Base-by-base conservation (phyloP, 2,113 vertebrate genomes). In the Ovibos moschatus region DNA sequence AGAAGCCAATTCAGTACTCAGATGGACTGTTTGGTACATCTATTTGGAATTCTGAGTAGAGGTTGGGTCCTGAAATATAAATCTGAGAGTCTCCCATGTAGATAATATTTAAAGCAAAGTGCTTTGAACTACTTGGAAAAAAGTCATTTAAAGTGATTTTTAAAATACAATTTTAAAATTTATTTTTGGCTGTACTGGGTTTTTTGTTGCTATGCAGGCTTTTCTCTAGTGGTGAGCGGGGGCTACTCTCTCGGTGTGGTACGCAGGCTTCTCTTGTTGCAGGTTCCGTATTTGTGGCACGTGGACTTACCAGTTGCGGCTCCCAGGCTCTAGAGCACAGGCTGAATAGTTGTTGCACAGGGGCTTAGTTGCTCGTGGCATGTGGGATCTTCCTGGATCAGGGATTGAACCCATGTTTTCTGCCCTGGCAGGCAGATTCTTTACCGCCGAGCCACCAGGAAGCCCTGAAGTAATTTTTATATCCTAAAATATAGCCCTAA, bases 81-180 rank as follows among this genome's bases (percentile, higher is more conserved):
- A 93, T 58, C 40, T 36, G 36, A 50, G n/a, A 40, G 78, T 81
- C 47, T 55, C 67, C 95, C 53, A 55, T 33, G 3, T 43, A 89
- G 79, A 53, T 82, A 53, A 5, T 64, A 84, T 93, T 95, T 94
- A 96, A 95, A 94, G 60, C 51, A 92, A 92, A 81, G 60, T 71
- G 33, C 50, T 78, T 86, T 62, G 45, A 94, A 21, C 21, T 85
- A 51, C 25, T 53, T 92, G 11, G 33, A 76, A 97, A 82, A 90
- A 94, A 94, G 76, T 91, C 53, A 94, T 51, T 87, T 96, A 78
- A 87, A 92, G 21, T 89, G 79, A 94, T 96, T 89, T 97, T 94
- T 40, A 1, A 71, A 71, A 40, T 71, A 71, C n/a, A 40, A 40
- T 40, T 71, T 71, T 23, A 36, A 36, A 71, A 40, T 71, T 40